phyloP scores from a whole-genome alignment of 2,888 invertebrate species.

The Urechis unicinctus region DNA sequence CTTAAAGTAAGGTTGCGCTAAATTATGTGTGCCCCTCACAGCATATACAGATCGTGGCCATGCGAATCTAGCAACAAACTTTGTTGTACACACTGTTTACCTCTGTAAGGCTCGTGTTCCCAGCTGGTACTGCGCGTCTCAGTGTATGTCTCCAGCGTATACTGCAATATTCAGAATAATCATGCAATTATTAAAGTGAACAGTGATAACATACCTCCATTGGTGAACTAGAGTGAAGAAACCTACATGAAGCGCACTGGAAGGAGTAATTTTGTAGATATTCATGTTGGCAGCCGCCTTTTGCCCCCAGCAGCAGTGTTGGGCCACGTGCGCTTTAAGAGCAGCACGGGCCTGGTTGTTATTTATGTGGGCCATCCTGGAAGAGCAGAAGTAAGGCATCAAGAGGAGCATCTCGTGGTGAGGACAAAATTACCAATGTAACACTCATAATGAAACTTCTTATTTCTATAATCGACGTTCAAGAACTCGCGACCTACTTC shows the following conservation, averaged over 20 bases:
- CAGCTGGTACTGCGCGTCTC: conserved; percentile 39
- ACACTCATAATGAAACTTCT: too few species aligned
- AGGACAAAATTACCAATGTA: background rate
- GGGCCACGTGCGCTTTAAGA: conserved; percentile 12
- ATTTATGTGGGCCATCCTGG: conserved; percentile 15
- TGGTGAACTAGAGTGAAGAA: background rate
- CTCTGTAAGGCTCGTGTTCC: conserved; percentile 26
- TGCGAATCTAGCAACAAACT: too few species aligned
- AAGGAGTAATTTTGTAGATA: conserved; percentile 15
- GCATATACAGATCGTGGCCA: too few species aligned
- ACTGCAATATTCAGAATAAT: conserved; percentile 15
- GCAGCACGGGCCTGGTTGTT: conserved; percentile 19
- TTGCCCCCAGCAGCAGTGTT: conserved; percentile 24
- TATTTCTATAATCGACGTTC: too few species aligned
- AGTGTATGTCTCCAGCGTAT: conserved; percentile 24
- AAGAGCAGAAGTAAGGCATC: background rate
- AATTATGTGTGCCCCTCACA: too few species aligned
- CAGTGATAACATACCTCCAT: background rate
- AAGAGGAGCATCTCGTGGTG: background rate
- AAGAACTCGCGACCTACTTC: conserved; percentile 7
- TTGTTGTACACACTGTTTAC: too few species aligned
- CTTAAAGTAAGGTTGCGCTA: too few species aligned
- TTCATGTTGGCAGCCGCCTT: conserved; percentile 18
- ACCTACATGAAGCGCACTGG: conserved; percentile 23
- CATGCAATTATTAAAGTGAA: background rate